These are phyloP conservation scores for Saccostrea glomerata DNA, from an alignment of 1,140 invertebrate species.

Conservation along the genomic window DNA sequence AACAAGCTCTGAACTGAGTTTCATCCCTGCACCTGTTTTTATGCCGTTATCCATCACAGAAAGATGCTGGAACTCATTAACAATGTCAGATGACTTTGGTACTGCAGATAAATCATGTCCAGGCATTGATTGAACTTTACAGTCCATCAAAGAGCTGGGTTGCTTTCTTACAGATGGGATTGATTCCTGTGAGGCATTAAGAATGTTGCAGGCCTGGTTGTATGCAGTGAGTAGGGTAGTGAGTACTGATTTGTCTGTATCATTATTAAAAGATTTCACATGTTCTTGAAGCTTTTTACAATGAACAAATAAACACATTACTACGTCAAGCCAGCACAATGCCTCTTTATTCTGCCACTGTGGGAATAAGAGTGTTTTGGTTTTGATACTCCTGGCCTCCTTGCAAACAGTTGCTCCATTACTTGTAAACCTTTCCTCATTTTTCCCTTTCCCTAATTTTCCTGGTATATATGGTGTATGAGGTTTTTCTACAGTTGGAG, in stretches of 20 bases:
- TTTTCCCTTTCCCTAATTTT: background rate
- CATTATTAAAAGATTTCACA: background rate
- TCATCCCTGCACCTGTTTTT: constrained; percentile 61
- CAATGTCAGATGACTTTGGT: constrained; percentile 1
- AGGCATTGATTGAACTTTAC: background rate
- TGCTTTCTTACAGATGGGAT: background rate
- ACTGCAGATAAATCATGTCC: background rate
- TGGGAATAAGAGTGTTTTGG: constrained; percentile 36
- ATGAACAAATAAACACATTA: constrained; percentile 72
- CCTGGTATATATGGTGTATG: background rate
- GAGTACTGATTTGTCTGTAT: constrained; percentile 56
- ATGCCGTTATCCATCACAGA: constrained; percentile 40
- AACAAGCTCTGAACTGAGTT: constrained; percentile 46
- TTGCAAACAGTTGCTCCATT: background rate
- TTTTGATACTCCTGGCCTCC: background rate
- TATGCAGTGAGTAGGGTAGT: constrained; percentile 69
- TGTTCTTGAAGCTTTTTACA: constrained; percentile 57
- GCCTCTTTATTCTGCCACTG: constrained; percentile 77
- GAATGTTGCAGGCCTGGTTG: constrained; percentile 66
- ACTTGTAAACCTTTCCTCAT: background rate
- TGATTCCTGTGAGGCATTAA: constrained; percentile 37
- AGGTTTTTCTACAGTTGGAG: background rate
- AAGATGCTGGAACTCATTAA: constrained; percentile 33
- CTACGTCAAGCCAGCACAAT: constrained; percentile 77
- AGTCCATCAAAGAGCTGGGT: background rate